A percentile compares a stretch with the other conserved stretches of the same genome.
Conservation (phyloP, 1,140 invertebrate genomes). For the Nasonia giraulti region DNA sequence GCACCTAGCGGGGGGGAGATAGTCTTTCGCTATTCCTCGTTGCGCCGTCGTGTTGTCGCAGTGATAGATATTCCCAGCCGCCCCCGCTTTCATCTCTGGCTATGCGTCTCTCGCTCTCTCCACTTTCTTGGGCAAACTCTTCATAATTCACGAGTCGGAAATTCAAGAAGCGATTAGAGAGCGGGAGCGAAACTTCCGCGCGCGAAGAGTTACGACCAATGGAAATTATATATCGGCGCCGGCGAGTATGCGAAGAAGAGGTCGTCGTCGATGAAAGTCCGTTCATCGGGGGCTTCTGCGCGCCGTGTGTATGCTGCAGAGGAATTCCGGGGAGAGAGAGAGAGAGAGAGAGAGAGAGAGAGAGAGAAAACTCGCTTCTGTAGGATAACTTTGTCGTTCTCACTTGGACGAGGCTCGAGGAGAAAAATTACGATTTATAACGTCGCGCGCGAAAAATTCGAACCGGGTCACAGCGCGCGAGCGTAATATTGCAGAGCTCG, state of each 20-base stretch:
- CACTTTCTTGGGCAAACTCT: conserved; percentile 48
- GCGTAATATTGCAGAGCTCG: not conserved
- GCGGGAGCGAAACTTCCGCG: conserved; percentile 7
- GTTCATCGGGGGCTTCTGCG: not conserved
- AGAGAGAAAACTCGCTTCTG: not conserved
- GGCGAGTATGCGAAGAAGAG: not conserved
- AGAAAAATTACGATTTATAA: not conserved
- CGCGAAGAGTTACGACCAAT: conserved; percentile 38
- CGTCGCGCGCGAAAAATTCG: not conserved
- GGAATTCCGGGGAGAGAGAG: not conserved
- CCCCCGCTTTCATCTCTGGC: not conserved
- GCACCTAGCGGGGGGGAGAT: conserved; percentile 9
- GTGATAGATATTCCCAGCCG: conserved; percentile 42
- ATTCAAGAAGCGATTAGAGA: conserved; percentile 52
- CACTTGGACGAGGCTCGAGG: not conserved
- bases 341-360: not conserved
- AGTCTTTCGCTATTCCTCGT: not conserved
- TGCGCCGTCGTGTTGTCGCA: not conserved
- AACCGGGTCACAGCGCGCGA: not conserved
- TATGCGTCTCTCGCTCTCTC: not conserved
- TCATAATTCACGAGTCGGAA: conserved; percentile 49
- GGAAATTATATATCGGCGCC: conserved; percentile 46
- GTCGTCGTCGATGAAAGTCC: conserved; percentile 38
- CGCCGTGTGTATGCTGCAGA: not conserved
- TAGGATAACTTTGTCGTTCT: not conserved